Conservation (phyloP, 2,888 invertebrate genomes). For the Mesorhabditis spiculigera region DNA sequence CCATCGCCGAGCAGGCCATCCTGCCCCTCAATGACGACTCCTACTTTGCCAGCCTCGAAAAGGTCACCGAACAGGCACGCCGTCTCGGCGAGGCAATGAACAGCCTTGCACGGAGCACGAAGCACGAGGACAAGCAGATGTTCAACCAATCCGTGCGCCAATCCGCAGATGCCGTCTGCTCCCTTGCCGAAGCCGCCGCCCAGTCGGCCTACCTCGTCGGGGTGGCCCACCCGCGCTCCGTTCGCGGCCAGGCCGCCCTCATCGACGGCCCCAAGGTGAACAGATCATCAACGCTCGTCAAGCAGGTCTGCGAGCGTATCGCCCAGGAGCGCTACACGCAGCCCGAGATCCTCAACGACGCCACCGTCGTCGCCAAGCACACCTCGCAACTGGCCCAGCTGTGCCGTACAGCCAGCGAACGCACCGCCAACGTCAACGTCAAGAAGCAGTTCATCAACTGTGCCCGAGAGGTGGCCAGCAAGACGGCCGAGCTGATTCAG, state of each 20-base stretch:
- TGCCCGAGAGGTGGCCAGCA: constrained; percentile 93
- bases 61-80: constrained; percentile 79
- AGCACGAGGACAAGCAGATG: constrained; percentile 78
- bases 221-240: constrained; percentile 83
- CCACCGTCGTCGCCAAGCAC: constrained; percentile 90
- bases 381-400: constrained; percentile 91
- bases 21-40: constrained; percentile 83
- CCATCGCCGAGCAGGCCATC: constrained; percentile 75
- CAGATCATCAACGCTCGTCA: constrained; percentile 83
- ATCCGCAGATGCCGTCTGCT: constrained; percentile 83
- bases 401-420: constrained; percentile 85
- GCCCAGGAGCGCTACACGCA: constrained; percentile 30
- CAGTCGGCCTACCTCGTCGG: constrained; percentile 90
- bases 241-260: constrained; percentile 76
- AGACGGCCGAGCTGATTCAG: constrained; percentile 86
- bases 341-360: constrained; percentile 65
- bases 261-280: constrained; percentile 84
- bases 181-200: constrained; percentile 84
- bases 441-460: constrained; percentile 95
- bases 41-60: constrained; percentile 35
- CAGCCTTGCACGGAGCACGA: constrained; percentile 86
- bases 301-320: constrained; percentile 71
- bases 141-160: constrained; percentile 75
- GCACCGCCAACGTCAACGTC: constrained; percentile 77
- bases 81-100: constrained; percentile 73